These are phyloP conservation scores for Anadara kagoshimensis DNA, from an alignment of 1,140 invertebrate genomes.

Conservation along the genomic window DNA sequence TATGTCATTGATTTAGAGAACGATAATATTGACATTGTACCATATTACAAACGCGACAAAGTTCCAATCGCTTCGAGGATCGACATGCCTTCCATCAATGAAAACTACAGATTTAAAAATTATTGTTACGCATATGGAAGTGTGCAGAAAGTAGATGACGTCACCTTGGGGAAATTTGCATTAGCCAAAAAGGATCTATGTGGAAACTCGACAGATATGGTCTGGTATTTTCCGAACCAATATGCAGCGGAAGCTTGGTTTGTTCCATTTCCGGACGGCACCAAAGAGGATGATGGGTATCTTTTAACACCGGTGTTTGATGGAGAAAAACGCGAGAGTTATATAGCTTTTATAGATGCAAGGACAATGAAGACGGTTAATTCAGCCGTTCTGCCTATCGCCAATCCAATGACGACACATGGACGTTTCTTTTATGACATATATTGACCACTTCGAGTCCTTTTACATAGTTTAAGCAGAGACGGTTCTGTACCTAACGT, in stretches of 20 bases:
- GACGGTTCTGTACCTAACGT: no score
- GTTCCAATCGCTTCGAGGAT: slow-evolving; percentile 29
- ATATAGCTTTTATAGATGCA: slow-evolving; percentile 1
- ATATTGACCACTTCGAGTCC: not conserved
- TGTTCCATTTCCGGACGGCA: slow-evolving; percentile 42
- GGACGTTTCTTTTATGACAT: slow-evolving; percentile 10
- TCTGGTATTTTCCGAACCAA: slow-evolving; percentile 38
- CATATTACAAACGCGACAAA: not conserved
- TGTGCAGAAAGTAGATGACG: slow-evolving; percentile 46
- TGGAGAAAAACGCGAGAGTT: slow-evolving; percentile 20
- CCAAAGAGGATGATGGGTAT: slow-evolving; percentile 57
- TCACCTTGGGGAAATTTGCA: slow-evolving; percentile 39
- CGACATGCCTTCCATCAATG: slow-evolving; percentile 61
- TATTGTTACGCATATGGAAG: slow-evolving; percentile 61
- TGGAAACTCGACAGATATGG: slow-evolving; percentile 26
- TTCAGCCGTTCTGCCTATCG: slow-evolving; percentile 4
- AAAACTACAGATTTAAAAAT: slow-evolving; percentile 37
- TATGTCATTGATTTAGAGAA: slow-evolving; percentile 44
- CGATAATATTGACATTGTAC: slow-evolving; percentile 6
- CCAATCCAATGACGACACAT: not conserved
- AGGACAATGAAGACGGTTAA: slow-evolving; percentile 6
- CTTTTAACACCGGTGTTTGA: slow-evolving; percentile 51
- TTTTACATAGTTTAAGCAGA: no score
- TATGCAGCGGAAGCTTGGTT: slow-evolving; percentile 58
- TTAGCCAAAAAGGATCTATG: slow-evolving; percentile 62